These are phyloP conservation scores for Sinopyrophorus schimmeli DNA, from an alignment of 2,888 invertebrate species.

Conservation along the genomic window DNA sequence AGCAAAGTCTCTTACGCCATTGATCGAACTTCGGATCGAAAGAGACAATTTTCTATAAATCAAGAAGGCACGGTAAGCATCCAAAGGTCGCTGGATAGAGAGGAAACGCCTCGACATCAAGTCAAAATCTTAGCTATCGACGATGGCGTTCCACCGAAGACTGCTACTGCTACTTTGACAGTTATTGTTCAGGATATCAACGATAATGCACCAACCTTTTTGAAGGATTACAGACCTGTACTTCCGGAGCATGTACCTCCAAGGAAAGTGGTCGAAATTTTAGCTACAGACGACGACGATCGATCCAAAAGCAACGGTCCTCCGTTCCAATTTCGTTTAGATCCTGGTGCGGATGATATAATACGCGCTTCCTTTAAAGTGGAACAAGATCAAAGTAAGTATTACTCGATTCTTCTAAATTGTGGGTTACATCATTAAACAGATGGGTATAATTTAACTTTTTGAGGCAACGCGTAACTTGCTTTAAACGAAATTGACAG, in stretches of 20 bases:
- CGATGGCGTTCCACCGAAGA: constrained; percentile 90
- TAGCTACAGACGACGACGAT: constrained; percentile 93
- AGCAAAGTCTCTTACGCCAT: constrained; percentile 91
- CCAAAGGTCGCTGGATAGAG: constrained; percentile 88
- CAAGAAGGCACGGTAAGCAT: constrained; percentile 95
- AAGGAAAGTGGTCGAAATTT: constrained; percentile 87
- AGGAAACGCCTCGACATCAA: constrained; percentile 93
- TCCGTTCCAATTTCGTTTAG: constrained; percentile 93
- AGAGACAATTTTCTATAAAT: constrained; percentile 91
- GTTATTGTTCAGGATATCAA: constrained; percentile 95
- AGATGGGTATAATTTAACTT: too few relatives aligned
- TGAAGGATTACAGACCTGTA: constrained; percentile 90
- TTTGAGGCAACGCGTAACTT: too few relatives aligned
- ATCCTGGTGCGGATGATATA: constrained; percentile 91
- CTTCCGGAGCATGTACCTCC: constrained; percentile 92
- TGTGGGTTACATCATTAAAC: too few relatives aligned
- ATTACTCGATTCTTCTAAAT: constrained; percentile 10
- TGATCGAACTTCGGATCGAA: constrained; percentile 88
- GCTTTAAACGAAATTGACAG: too few relatives aligned
- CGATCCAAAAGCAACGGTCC: constrained; percentile 94
- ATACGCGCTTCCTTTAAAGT: constrained; percentile 94
- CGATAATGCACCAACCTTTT: constrained; percentile 91
- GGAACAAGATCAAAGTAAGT: constrained; percentile 92
- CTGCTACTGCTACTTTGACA: constrained; percentile 90
- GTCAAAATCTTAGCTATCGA: constrained; percentile 95